Conservation (phyloP, 2,888 invertebrate species). For the Drosophila histrio region DNA sequence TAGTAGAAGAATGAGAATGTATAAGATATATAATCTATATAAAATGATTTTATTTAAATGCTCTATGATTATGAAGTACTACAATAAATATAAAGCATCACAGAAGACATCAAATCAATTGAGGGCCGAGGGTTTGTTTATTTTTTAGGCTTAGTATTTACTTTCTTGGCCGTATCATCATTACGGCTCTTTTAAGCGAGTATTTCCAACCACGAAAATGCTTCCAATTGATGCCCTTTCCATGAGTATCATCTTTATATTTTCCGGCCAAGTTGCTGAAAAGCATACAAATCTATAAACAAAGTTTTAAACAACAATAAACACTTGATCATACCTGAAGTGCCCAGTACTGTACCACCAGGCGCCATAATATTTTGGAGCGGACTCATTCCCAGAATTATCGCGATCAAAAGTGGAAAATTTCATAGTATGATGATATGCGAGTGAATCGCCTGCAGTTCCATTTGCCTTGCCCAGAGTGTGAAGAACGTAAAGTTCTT, state of each 20-base stretch:
- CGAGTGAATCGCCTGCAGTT: background rate
- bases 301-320: background rate
- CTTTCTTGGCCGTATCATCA: slow-evolving; percentile 37
- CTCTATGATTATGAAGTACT: no score
- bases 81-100: no score
- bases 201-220: slow-evolving; percentile 27
- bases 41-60: no score
- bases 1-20: no score
- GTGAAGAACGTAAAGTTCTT: background rate
- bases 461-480: slow-evolving; percentile 1
- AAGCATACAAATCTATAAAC: no score
- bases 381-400: background rate
- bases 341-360: slow-evolving; percentile 2
- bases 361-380: background rate
- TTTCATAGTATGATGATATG: background rate
- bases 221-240: slow-evolving; percentile 37
- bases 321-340: background rate
- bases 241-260: slow-evolving; percentile 31
- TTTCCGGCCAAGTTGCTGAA: slow-evolving; percentile 38
- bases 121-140: no score
- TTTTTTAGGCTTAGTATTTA: no score
- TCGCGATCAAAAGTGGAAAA: slow-evolving; percentile 1
- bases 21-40: no score
- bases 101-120: no score
- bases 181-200: slow-evolving; percentile 37